These are phyloP conservation scores for Thalassophryne amazonica DNA, from an alignment of 2,797 vertebrate species.

Conservation along the genomic window DNA sequence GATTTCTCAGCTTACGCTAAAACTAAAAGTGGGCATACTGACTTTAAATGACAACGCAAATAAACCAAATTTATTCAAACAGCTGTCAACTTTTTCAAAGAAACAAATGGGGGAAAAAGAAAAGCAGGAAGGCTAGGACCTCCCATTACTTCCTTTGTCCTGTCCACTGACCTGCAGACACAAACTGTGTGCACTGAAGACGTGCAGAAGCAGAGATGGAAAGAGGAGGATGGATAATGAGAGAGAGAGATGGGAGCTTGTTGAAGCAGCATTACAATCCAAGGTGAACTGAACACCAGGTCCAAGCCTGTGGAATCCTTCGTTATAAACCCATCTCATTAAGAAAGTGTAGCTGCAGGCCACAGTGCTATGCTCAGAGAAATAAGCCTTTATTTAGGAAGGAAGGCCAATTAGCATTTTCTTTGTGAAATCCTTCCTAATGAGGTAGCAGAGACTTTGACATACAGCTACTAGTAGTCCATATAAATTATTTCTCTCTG, in stretches of 20 bases:
- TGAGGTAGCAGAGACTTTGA: conserved; percentile 48
- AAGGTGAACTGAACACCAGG: conserved; percentile 38
- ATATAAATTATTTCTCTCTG: conserved; percentile 37
- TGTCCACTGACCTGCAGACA: conserved; percentile 15
- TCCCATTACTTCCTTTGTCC: conserved; percentile 8
- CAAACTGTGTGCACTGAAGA: conserved; percentile 1
- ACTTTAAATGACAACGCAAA: conserved; percentile 18
- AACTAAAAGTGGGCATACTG: not conserved
- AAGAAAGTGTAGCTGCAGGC: conserved; percentile 32
- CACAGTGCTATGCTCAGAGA: conserved; percentile 24
- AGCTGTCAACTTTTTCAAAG: conserved; percentile 30
- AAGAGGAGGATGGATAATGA: conserved; percentile 25
- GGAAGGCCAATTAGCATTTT: conserved; percentile 65
- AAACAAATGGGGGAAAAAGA: conserved; percentile 1
- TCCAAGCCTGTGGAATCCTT: conserved; percentile 43
- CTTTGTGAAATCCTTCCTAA: conserved; percentile 62
- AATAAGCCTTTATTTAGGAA: conserved; percentile 60
- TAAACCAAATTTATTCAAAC: conserved; percentile 19
- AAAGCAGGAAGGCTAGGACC: not conserved
- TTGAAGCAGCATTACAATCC: conserved; percentile 20
- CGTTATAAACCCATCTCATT: conserved; percentile 64
- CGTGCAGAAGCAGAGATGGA: conserved; percentile 2
- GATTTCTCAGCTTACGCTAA: conserved; percentile 17
- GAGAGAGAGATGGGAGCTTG: conserved; percentile 21
- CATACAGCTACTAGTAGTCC: conserved; percentile 39